phyloP scores from a whole-genome alignment of 64 coral and sea anemone species.

The Stylophora pistillata region DNA sequence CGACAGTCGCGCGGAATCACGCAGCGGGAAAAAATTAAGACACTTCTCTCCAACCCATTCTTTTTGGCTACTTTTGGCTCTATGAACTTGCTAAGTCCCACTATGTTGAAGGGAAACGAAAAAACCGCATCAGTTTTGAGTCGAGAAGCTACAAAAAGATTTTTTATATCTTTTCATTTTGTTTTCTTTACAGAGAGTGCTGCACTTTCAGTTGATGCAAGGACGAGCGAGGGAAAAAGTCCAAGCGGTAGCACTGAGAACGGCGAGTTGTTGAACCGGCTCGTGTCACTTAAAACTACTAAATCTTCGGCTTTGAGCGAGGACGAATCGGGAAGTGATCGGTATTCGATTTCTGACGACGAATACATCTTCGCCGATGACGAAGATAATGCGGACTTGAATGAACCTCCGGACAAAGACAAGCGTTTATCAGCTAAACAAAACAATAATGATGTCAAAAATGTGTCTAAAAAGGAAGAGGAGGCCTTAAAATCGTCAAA shows the following conservation, averaged over 20 bases:
- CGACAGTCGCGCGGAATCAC: too few species aligned
- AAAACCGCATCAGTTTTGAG: too few species aligned
- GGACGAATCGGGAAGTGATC: slow-evolving; percentile 60
- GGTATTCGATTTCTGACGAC: slow-evolving; percentile 51
- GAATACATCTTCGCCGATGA: slow-evolving; percentile 43
- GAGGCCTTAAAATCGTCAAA: slow-evolving; percentile 34
- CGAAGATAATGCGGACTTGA: neutral
- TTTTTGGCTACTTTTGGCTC: too few species aligned
- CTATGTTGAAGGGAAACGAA: too few species aligned
- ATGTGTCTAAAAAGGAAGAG: slow-evolving; percentile 15
- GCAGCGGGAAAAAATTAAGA: too few species aligned
- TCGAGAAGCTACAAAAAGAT: too few species aligned
- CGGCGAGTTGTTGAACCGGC: slow-evolving; percentile 3
- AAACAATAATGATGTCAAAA: neutral
- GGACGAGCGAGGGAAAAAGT: slow-evolving; percentile 34
- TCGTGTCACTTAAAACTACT: slow-evolving; percentile 11
- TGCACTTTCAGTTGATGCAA: neutral
- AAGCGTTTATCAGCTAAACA: neutral
- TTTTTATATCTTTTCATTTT: neutral
- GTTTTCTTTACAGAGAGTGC: neutral
- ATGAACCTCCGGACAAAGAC: neutral
- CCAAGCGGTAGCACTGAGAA: neutral
- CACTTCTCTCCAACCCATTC: too few species aligned
- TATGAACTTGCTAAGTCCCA: too few species aligned
- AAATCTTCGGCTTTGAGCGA: slow-evolving; percentile 39